Evolutionary conservation across 1,140 invertebrate species (phyloP), one percentile per base, ranked within the genome.

Genomic region (Bemisia tabaci): DNA sequence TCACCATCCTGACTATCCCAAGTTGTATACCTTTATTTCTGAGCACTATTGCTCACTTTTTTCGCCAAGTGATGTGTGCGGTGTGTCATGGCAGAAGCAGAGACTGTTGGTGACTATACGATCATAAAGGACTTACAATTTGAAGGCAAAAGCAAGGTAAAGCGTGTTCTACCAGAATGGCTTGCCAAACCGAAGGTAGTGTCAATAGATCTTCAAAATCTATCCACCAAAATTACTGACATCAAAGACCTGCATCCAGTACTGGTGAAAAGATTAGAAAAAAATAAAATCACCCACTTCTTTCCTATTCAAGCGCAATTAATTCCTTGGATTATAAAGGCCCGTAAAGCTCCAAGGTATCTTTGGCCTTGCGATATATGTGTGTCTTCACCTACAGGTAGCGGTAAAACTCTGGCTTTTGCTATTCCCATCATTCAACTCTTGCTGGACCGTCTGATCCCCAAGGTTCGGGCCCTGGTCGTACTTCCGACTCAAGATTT

Each of bases 381-480:
- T 80, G 90, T 98, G 48, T 96, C 94, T 24, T 94, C 95, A 59
- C 94, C 95, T 23, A 99, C 97, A 21, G 97, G 96, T 12, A 97
- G 94, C 83, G 96, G 96, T 12, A 99, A 99, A 82, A 98, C 96
- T 0, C 78, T 98, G 62, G 87, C 94, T 2, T 98, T 93, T 84
- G 91, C 92, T 67, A 78, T 98, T 65, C 96, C 96, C 17, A 87
- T 98, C 62, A 80, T 99, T 62, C 91, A 98, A 79, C 73, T 77
- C 68, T 72, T 83, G 70, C 74, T 75, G 68, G 63, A 71, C 21
- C 68, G 78, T 65, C 71, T 79, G 12, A 76, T 82, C 1, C 81
- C 79, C 68, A 80, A 84, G 72, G 81, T 98, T 17, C 79, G 90
- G 68, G 95, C 92, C 60, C 75, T 99, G 60, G 82, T 97, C 25